These are phyloP conservation scores for Valencia hispanica DNA, from an alignment of 2,797 vertebrate genomes.

Conservation along the genomic window DNA sequence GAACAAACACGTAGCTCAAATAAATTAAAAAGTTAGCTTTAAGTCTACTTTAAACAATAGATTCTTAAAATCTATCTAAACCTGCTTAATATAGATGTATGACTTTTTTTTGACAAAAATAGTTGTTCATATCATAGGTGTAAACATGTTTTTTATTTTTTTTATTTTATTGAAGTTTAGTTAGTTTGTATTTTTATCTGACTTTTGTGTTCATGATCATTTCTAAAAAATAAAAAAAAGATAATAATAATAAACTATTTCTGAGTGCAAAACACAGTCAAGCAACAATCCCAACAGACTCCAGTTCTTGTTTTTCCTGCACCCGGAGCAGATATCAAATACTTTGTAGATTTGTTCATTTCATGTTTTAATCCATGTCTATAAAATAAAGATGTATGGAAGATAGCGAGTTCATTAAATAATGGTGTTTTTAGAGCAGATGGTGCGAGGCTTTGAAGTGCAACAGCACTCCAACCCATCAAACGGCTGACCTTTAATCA, in stretches of 20 bases:
- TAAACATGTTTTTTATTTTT: not conserved
- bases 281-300: conserved; percentile 35
- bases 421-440: conserved; percentile 14
- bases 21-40: not conserved
- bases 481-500: conserved; percentile 54
- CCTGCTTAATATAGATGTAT: not conserved
- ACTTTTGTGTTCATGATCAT: not conserved
- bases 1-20: not conserved
- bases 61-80: not conserved
- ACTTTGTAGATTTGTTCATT: conserved; percentile 26
- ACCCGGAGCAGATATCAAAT: conserved; percentile 13
- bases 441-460: conserved; percentile 36
- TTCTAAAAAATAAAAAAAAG: too few species aligned
- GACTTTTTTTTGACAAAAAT: not conserved
- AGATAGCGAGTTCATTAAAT: conserved; percentile 32
- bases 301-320: conserved; percentile 60
- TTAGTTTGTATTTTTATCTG: not conserved
- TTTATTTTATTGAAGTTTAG: not conserved
- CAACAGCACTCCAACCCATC: conserved; percentile 36
- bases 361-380: conserved; percentile 32
- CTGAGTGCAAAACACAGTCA: not conserved
- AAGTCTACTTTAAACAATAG: not conserved
- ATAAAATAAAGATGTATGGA: conserved; percentile 14
- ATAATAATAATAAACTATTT: not conserved
- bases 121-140: not conserved